A percentile compares a stretch with the other conserved stretches of the same genome.
These are phyloP conservation scores for Notolabrus celidotus DNA, from an alignment of 2,797 vertebrate genomes.

Conservation along the genomic window DNA sequence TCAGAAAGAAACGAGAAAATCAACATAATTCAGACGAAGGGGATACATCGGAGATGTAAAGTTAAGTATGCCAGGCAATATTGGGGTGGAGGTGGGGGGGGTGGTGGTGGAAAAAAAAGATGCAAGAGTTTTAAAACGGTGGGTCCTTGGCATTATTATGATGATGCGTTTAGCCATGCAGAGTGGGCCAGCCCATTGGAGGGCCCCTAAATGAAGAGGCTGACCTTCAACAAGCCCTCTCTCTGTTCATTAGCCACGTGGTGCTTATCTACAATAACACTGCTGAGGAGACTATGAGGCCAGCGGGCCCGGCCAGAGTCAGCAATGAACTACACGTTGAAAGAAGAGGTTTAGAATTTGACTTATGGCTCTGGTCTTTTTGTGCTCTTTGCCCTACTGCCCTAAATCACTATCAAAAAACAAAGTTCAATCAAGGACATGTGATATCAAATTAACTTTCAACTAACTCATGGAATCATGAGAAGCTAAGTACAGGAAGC, in stretches of 20 bases:
- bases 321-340: conserved; percentile 73
- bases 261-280: conserved; percentile 83
- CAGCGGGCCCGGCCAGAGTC: conserved; percentile 67
- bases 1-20: conserved; percentile 79
- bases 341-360: conserved; percentile 60
- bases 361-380: conserved; percentile 46
- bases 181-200: conserved; percentile 80
- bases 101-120: conserved; percentile 53
- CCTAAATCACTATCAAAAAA: conserved; percentile 24
- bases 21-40: conserved; percentile 82
- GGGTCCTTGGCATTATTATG: conserved; percentile 80
- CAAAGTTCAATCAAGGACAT: conserved; percentile 7
- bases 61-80: conserved; percentile 67
- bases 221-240: conserved; percentile 86
- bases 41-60: conserved; percentile 68
- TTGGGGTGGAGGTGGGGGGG: too few relatives aligned
- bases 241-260: conserved; percentile 85
- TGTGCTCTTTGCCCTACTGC: conserved; percentile 23
- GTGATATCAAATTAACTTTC: conserved; percentile 57
- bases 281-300: conserved; percentile 74
- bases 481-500: background rate
- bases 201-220: conserved; percentile 85
- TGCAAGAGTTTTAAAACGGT: conserved; percentile 71
- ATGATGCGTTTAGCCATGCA: conserved; percentile 83
- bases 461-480: conserved; percentile 28